These are phyloP conservation scores for Callorhinus ursinus DNA, from an alignment of 2,113 vertebrate genomes.

Conservation along the genomic window DNA sequence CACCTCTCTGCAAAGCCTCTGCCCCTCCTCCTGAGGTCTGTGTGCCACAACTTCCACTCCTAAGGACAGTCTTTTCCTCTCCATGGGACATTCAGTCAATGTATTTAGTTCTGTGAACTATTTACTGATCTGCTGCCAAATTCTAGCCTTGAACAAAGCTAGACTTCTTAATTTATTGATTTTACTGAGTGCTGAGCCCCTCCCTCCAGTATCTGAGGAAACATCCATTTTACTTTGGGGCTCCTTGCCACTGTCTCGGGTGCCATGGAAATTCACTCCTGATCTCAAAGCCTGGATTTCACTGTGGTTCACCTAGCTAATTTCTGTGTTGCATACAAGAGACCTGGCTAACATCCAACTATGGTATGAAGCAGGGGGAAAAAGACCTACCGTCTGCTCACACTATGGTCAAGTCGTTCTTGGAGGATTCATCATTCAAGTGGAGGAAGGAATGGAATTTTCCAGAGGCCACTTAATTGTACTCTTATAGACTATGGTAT, in stretches of 20 bases:
- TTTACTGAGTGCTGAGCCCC: background rate
- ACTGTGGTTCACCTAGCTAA: background rate
- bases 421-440: background rate
- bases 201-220: background rate
- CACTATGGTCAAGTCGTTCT: background rate
- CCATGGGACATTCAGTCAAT: background rate
- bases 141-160: background rate
- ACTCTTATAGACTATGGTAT: slow-evolving; percentile 47
- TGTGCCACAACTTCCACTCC: background rate
- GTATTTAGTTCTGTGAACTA: background rate
- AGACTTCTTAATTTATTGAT: background rate
- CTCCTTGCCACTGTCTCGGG: background rate
- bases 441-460: slow-evolving; percentile 39
- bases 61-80: background rate
- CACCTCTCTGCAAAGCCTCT: background rate
- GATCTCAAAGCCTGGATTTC: background rate
- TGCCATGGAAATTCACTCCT: background rate
- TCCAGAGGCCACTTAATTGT: slow-evolving; percentile 61
- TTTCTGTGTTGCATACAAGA: background rate
- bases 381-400: background rate
- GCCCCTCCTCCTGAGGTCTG: background rate
- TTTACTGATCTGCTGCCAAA: background rate
- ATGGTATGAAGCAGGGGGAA: background rate
- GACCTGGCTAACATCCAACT: background rate
- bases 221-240: background rate